These are phyloP conservation scores for Electrophaes corylata DNA, from an alignment of 2,888 invertebrate species.

Conservation along the genomic window DNA sequence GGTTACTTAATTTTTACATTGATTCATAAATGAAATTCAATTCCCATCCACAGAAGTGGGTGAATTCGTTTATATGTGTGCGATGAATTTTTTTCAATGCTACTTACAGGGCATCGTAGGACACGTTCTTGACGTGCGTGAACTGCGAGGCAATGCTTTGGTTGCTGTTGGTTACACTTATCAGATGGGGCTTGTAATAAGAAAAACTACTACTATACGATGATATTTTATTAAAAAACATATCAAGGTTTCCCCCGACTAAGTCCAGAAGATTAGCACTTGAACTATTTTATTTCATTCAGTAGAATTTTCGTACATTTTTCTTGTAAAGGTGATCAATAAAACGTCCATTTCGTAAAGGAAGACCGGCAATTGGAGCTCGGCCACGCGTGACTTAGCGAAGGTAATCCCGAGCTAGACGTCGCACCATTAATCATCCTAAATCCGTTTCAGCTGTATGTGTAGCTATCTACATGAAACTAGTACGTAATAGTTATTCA, in stretches of 20 bases:
- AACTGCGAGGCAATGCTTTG: too few species aligned
- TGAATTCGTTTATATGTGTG: too few species aligned
- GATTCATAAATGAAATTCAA: too few species aligned
- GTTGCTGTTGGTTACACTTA: too few species aligned
- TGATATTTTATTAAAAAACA: neutral
- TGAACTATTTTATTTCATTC: neutral
- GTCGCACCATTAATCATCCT: constrained; percentile 46
- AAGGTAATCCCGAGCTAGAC: constrained; percentile 45
- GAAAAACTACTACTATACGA: too few species aligned
- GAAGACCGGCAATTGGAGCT: constrained; percentile 39
- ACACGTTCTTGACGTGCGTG: too few species aligned
- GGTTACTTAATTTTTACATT: too few species aligned
- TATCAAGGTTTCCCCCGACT: neutral
- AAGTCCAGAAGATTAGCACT: neutral
- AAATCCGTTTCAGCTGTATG: constrained; percentile 36
- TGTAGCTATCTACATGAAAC: constrained; percentile 33
- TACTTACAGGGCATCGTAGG: too few species aligned
- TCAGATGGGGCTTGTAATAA: too few species aligned
- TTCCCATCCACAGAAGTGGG: too few species aligned
- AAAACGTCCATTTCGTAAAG: constrained; percentile 32
- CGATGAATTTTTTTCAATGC: neutral
- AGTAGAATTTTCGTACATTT: constrained; percentile 8
- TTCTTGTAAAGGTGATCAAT: constrained; percentile 23
- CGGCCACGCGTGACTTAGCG: constrained; percentile 44
- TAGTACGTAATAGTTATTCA: constrained; percentile 15